Base-by-base conservation (phyloP, 2,797 vertebrate genomes). In the Antennarius maculatus region DNA sequence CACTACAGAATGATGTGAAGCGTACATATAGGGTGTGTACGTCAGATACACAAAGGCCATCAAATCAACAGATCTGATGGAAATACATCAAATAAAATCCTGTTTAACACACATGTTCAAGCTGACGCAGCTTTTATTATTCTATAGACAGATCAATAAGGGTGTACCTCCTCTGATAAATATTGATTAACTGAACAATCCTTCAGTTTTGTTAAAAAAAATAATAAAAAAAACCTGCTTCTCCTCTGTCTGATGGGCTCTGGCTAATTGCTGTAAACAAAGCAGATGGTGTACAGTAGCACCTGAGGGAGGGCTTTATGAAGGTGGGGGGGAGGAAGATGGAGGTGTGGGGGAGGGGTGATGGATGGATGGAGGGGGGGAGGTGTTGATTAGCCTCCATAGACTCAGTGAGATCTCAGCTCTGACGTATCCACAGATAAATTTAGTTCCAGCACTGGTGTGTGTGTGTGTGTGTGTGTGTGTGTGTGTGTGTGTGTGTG, bases 251-350 rank as follows among this genome's bases (percentile, higher is more conserved):
- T 23, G 23, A 23, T 23, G 23, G 53, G 50, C 61, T 76, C 76
- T 69, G 71, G 75, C 78, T 91, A 88, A 91, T 91, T 86, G 82
- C 74, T 77, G 74, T 83, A 86, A 89, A 84, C 71, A 82, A 70
- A 88, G 77, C 90, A 92, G 90, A 92, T 92, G 88, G 89, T 89
- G 70, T 77, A 72, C 76, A 48, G 77, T 47, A 45, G 76, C 77
- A 90, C 77, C 73, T 75, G 23, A 66, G 81, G 74, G 76, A 85
- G 71, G 52, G 74, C 48, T 79, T 66, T 71, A 54, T 64, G 37
- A 70, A 65, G 58, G 67, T 83, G 71, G 66, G 43, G 55, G 56
- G 45, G 57, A 16, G 61, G 23, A 8, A 14, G 23, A 48, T 23
- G 49, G 16, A 34, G 67, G 43, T 47, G 16, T 50, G 57, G 54